Percentiles rank a stretch among this genome's conserved stretches.
phyloP scores from a whole-genome alignment of 1,140 invertebrate species.

The Listronotus oregonensis region DNA sequence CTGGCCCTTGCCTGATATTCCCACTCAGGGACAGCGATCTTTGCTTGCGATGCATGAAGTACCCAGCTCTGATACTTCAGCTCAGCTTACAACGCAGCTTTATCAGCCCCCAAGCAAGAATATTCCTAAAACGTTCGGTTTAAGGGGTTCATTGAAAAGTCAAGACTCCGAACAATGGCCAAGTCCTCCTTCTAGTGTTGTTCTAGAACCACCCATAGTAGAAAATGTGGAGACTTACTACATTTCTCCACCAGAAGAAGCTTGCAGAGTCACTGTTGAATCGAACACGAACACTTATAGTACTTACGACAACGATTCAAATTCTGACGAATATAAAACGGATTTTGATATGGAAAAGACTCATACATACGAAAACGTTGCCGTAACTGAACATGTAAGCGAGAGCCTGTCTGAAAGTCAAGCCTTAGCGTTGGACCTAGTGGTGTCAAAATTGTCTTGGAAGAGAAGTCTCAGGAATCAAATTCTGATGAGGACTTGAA shows the following conservation, averaged over 20 bases:
- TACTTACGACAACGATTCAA: slow-evolving; percentile 54
- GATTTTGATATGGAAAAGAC: slow-evolving; percentile 54
- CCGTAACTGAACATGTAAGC: slow-evolving; percentile 46
- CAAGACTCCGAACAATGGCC: slow-evolving; percentile 77
- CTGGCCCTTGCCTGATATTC: slow-evolving; percentile 71
- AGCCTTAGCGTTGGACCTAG: slow-evolving; percentile 49
- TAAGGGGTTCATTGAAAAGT: slow-evolving; percentile 55
- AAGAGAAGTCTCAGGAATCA: slow-evolving; percentile 62
- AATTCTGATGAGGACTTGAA: slow-evolving; percentile 66
- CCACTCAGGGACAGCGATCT: slow-evolving; percentile 48
- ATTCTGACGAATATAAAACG: slow-evolving; percentile 63
- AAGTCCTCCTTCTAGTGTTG: slow-evolving; percentile 74
- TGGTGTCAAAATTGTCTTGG: slow-evolving; percentile 55
- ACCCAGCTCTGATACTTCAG: slow-evolving; percentile 53
- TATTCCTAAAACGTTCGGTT: slow-evolving; percentile 53
- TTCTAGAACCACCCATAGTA: slow-evolving; percentile 66
- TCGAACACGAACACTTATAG: slow-evolving; percentile 50
- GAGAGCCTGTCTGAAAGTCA: slow-evolving; percentile 54
- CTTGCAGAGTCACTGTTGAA: slow-evolving; percentile 69
- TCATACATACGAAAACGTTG: slow-evolving; percentile 54
- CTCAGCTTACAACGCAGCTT: slow-evolving; percentile 55
- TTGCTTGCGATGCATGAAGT: slow-evolving; percentile 53
- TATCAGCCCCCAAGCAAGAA: slow-evolving; percentile 50
- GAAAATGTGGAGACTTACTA: slow-evolving; percentile 85
- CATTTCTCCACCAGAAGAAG: slow-evolving; percentile 71